A percentile compares a stretch with the other conserved stretches of the same genome.
These are phyloP conservation scores for Pseudanteris insignis DNA, from an alignment of 2,888 invertebrate species.

Conservation along the genomic window DNA sequence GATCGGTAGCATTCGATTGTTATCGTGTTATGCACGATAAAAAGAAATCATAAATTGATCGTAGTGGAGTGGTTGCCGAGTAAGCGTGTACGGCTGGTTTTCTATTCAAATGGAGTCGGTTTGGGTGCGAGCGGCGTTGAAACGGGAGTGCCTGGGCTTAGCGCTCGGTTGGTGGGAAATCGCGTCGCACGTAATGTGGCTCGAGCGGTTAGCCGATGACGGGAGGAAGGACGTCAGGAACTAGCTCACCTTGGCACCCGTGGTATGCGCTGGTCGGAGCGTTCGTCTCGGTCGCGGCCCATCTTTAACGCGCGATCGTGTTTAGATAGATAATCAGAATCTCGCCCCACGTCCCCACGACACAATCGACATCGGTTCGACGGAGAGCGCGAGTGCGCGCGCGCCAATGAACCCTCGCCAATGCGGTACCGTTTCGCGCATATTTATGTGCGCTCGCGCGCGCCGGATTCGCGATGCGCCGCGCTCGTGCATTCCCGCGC, in stretches of 20 bases:
- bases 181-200: conserved; percentile 14
- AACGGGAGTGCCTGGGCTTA: conserved; percentile 1
- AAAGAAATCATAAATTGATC: too few species aligned
- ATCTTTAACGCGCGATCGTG: conserved; percentile 26
- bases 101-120: too few species aligned
- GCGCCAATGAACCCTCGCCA: too few species aligned
- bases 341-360: conserved; percentile 3
- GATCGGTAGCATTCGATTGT: too few species aligned
- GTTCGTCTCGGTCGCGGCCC: conserved; percentile 54
- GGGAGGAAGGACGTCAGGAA: conserved; percentile 46
- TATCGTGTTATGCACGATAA: too few species aligned
- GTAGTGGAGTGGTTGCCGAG: too few species aligned
- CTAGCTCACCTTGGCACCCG: conserved; percentile 63
- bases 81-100: too few species aligned
- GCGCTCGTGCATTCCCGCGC: conserved; percentile 25
- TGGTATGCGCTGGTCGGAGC: conserved; percentile 60
- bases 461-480: conserved; percentile 17
- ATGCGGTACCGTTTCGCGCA: conserved; percentile 12
- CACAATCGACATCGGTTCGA: conserved; percentile 9
- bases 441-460: conserved; percentile 5
- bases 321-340: conserved; percentile 43
- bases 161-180: conserved; percentile 12
- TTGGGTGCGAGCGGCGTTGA: background rate
- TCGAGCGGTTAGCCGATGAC: conserved; percentile 2
- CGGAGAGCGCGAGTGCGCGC: conserved; percentile 1